These are phyloP conservation scores for Coptodon rendalli DNA, from an alignment of 2,113 vertebrate species.

Conservation along the genomic window DNA sequence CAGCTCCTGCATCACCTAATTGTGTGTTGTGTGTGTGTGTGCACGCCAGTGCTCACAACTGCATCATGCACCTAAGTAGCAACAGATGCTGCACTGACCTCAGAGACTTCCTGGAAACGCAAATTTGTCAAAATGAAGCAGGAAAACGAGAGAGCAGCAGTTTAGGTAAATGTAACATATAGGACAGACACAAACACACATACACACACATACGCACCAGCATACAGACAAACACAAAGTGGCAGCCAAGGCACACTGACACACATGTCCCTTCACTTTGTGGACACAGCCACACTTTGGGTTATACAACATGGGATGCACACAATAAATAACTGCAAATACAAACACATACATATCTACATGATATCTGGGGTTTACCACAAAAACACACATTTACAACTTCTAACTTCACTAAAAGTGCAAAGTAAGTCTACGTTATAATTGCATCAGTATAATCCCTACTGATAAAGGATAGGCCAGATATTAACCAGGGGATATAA, in stretches of 20 bases:
- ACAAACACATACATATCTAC: not conserved
- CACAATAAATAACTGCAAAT: not conserved
- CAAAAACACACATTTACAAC: not conserved
- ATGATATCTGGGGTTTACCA: not conserved
- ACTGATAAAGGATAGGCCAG: not conserved
- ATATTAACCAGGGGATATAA: not conserved
- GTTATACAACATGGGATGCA: slow-evolving; percentile 6
- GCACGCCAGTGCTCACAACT: not conserved
- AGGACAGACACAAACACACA: slow-evolving; percentile 6
- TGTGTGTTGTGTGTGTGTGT: not conserved
- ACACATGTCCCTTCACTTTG: not conserved
- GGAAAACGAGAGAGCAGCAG: slow-evolving; percentile 65
- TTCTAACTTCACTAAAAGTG: not conserved
- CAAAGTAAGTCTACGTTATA: not conserved
- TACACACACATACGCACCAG: not conserved
- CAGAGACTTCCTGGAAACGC: slow-evolving; percentile 89
- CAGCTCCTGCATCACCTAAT: slow-evolving; percentile 52
- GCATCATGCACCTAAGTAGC: slow-evolving; percentile 81
- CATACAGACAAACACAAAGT: not conserved
- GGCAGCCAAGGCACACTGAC: not conserved
- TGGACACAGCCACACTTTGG: not conserved
- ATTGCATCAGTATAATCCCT: not conserved
- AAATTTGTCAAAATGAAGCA: slow-evolving; percentile 91
- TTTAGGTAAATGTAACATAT: slow-evolving; percentile 80
- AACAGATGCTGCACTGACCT: slow-evolving; percentile 91